Evolutionary conservation across 2,113 vertebrate species (phyloP), one percentile per base, ranked within the genome.

Genomic region (Cyphomyrus plagiostoma): DNA sequence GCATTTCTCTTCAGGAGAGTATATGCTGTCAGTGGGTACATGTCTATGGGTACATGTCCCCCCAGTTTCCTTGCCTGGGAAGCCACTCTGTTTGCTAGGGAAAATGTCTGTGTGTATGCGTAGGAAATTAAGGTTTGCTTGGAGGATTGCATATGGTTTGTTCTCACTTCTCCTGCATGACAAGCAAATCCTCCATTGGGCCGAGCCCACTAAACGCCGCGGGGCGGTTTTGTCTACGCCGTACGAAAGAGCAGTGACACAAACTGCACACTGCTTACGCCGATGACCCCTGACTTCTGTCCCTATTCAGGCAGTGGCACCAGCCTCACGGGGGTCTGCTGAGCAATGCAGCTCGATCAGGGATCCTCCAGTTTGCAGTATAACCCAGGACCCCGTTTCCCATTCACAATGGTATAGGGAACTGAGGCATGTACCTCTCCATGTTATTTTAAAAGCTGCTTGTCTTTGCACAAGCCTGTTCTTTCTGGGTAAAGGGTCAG

Each of bases 191-290:
- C 74, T 17, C 49, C 50, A 26, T 35, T 39, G 6, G 9, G 9
- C 48, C 6, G 48, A 50, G 83, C 15, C n/a, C 46, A 13, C 15
- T 8, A 87, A 90, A 92, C 52, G 84, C 93, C 89, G 89, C 77
- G 13, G 84, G 90, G 91, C 10, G 89, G 88, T 93, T 94, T 95
- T 95, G 93, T 95, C 90, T 50, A 1, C 39, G 17, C 70, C 45
- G 86, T 89, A 95, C 92, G 95, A 95, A 93, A 49, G 92, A 91
- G 92, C 70, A 95, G 95, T 93, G 93, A 92, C 92, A 91, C 91
- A 92, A 90, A 93, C 23, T 8, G 56, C 56, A 9, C 56, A 93
- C 91, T 94, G 93, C 94, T 89, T 91, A 90, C 88, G 89, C 88
- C 90, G 91, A 92, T 92, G 90, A 90, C 87, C 88, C 91, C 91